These are phyloP conservation scores for Aleiodes leptofemur DNA, from an alignment of 2,888 invertebrate species.

Conservation along the genomic window DNA sequence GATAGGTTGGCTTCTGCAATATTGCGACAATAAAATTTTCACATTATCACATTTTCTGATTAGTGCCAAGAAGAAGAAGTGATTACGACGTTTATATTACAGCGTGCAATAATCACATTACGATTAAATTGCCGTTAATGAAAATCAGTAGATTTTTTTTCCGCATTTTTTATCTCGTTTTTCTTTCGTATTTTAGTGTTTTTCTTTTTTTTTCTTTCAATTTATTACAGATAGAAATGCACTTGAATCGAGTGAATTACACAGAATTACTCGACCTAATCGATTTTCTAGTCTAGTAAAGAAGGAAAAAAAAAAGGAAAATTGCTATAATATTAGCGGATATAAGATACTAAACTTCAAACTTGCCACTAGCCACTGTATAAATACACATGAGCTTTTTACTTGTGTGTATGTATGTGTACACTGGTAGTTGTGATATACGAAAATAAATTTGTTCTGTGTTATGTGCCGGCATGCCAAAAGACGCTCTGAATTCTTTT, in stretches of 20 bases:
- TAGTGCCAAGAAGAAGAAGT: background rate
- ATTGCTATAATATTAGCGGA: constrained; percentile 12
- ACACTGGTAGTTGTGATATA: constrained; percentile 9
- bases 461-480: constrained; percentile 27
- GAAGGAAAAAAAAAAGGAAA: background rate
- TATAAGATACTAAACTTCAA: background rate
- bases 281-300: constrained; percentile 16
- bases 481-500: constrained; percentile 29
- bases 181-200: background rate
- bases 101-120: background rate
- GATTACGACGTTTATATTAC: too few species aligned
- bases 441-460: constrained; percentile 30
- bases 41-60: background rate
- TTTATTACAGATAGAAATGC: constrained; percentile 5
- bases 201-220: background rate
- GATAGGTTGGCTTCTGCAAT: background rate
- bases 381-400: background rate
- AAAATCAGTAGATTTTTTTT: background rate
- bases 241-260: constrained; percentile 21
- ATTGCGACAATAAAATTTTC: constrained; percentile 1
- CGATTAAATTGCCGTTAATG: background rate
- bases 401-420: background rate
- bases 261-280: constrained; percentile 29
- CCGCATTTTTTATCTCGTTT: background rate
- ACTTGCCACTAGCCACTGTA: background rate